A percentile compares a stretch with the other conserved stretches of the same genome.
These are phyloP conservation scores for Catalaphyllia jardinei DNA, from an alignment of 64 coral and sea anemone species.

Conservation along the genomic window DNA sequence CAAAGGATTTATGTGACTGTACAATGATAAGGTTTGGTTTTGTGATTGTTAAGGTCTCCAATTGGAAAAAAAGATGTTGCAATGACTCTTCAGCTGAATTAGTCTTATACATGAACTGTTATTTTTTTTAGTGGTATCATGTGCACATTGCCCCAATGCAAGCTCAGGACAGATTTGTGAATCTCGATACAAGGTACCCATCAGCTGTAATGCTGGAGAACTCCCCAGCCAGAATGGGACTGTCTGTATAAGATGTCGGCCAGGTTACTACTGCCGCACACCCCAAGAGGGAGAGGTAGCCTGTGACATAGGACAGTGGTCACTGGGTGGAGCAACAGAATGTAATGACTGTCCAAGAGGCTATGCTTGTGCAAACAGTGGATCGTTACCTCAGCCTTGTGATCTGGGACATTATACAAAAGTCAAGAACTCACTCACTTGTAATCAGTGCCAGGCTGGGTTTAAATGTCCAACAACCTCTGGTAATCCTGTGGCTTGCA, in stretches of 20 bases:
- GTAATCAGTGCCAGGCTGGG: slow-evolving; percentile 63
- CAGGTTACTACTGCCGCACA: slow-evolving; percentile 79
- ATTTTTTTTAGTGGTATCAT: slow-evolving; percentile 64
- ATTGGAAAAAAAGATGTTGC: no score
- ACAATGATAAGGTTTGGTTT: no score
- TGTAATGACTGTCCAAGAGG: slow-evolving; percentile 79
- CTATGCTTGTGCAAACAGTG: slow-evolving; percentile 54
- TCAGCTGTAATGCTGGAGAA: slow-evolving; percentile 72
- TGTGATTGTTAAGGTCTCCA: no score
- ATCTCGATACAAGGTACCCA: slow-evolving; percentile 65
- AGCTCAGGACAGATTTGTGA: slow-evolving; percentile 88
- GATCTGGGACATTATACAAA: slow-evolving; percentile 65
- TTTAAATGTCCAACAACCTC: slow-evolving; percentile 69
- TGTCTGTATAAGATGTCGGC: slow-evolving; percentile 61
- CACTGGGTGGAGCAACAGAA: slow-evolving; percentile 68
- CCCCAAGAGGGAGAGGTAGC: slow-evolving; percentile 62
- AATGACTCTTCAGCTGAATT: no score
- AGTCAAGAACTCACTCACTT: slow-evolving; percentile 32
- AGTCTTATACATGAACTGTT: not conserved
- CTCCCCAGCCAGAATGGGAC: slow-evolving; percentile 77
- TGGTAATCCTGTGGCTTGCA: slow-evolving; percentile 44
- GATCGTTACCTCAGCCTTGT: slow-evolving; percentile 55
- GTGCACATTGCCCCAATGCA: slow-evolving; percentile 88
- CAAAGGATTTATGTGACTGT: no score
- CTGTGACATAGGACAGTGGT: slow-evolving; percentile 74